These are phyloP conservation scores for Copidosoma floridanum DNA, from an alignment of 1,140 invertebrate genomes.

Conservation along the genomic window DNA sequence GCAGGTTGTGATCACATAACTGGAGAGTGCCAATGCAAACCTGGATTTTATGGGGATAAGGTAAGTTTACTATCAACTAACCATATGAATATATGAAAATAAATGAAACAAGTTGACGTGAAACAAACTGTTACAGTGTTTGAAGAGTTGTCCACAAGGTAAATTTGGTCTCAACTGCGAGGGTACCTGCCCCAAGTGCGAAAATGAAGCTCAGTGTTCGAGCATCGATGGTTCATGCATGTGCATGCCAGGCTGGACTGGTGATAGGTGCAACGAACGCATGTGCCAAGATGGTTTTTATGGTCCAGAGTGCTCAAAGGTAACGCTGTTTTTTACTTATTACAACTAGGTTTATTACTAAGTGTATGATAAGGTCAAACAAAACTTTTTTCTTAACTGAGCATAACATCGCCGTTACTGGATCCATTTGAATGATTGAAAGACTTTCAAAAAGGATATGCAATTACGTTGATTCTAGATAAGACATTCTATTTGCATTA, in stretches of 20 bases:
- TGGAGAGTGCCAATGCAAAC: constrained; percentile 71
- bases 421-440: neutral
- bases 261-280: constrained; percentile 66
- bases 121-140: constrained; percentile 60
- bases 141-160: constrained; percentile 72
- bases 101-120: too few species aligned
- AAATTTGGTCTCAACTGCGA: constrained; percentile 77
- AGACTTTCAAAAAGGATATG: too few species aligned
- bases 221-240: constrained; percentile 68
- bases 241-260: constrained; percentile 76
- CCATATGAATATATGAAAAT: too few species aligned
- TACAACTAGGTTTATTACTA: too few species aligned
- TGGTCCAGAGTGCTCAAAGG: constrained; percentile 69
- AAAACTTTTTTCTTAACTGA: too few species aligned
- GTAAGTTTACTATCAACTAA: constrained; percentile 57
- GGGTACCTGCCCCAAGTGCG: constrained; percentile 71
- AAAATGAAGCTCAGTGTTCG: constrained; percentile 74
- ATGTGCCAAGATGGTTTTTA: constrained; percentile 67
- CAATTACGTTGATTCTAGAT: too few species aligned
- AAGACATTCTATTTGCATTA: too few species aligned
- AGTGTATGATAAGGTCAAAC: too few species aligned
- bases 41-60: constrained; percentile 74
- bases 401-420: neutral
- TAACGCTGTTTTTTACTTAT: too few species aligned
- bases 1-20: constrained; percentile 77